These are phyloP conservation scores for Cantharis lateralis DNA, from an alignment of 2,888 invertebrate genomes.

Conservation along the genomic window DNA sequence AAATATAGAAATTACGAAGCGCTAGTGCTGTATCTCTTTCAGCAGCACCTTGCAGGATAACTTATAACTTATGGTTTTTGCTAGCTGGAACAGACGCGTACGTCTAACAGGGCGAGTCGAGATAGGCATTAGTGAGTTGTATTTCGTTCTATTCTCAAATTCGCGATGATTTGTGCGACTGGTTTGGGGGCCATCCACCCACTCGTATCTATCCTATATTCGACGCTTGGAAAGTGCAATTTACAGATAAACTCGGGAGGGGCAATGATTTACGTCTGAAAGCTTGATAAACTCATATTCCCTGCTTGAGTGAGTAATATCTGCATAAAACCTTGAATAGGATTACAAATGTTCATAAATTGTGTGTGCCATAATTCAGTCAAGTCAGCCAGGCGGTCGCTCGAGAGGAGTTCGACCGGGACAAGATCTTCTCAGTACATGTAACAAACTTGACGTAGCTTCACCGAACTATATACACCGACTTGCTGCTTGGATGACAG, in stretches of 20 bases:
- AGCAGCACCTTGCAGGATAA: conserved; percentile 40
- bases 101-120: conserved; percentile 33
- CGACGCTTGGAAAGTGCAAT: conserved; percentile 64
- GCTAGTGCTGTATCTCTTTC: conserved; percentile 37
- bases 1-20: conserved; percentile 41
- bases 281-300: conserved; percentile 63
- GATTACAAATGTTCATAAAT: conserved; percentile 60
- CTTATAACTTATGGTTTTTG: conserved; percentile 41
- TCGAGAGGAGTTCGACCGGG: conserved; percentile 30
- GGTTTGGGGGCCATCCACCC: conserved; percentile 32
- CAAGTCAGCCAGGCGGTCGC: conserved; percentile 40
- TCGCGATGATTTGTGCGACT: conserved; percentile 49
- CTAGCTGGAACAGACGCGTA: conserved; percentile 36
- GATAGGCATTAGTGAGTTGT: conserved; percentile 37
- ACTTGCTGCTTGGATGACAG: background rate
- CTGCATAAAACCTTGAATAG: conserved; percentile 59
- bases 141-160: conserved; percentile 42
- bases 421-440: conserved; percentile 5
- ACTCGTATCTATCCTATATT: conserved; percentile 37
- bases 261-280: conserved; percentile 71
- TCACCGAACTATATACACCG: background rate
- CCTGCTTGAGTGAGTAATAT: conserved; percentile 59
- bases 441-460: background rate
- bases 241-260: conserved; percentile 64
- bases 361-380: conserved; percentile 57